phyloP scores from a whole-genome alignment of 1,140 invertebrate species.

The Scaptomyza graminum region DNA sequence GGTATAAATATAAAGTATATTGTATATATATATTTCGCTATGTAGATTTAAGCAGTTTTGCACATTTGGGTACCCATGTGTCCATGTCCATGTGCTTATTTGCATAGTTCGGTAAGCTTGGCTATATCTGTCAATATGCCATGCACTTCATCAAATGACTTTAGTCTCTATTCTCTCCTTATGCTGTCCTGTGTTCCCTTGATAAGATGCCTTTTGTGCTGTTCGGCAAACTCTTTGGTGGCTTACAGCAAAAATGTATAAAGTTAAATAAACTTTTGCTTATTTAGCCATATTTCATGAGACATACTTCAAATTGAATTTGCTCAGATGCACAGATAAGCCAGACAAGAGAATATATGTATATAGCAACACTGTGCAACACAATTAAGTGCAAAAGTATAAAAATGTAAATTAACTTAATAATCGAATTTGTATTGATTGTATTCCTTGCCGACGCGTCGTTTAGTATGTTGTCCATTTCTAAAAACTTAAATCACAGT shows the following conservation, averaged over 20 bases:
- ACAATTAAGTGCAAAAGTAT: not conserved
- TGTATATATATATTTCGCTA: conserved; percentile 11
- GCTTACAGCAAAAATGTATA: conserved; percentile 50
- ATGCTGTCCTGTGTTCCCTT: conserved; percentile 31
- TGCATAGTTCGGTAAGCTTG: conserved; percentile 70
- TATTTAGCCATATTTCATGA: conserved; percentile 49
- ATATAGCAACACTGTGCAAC: not conserved
- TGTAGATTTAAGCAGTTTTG: conserved; percentile 12
- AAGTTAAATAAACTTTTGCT: conserved; percentile 78
- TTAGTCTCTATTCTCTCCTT: conserved; percentile 2
- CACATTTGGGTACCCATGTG: conserved; percentile 33
- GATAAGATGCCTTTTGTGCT: conserved; percentile 61
- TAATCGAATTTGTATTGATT: not conserved
- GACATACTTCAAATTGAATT: conserved; percentile 46
- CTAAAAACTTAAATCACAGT: conserved; percentile 1
- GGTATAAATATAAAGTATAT: conserved; percentile 9
- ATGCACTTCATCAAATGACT: conserved; percentile 75
- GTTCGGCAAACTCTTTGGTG: conserved; percentile 26
- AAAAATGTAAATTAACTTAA: too few relatives aligned
- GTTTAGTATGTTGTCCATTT: too few relatives aligned
- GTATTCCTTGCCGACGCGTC: not conserved
- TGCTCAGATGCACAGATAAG: conserved; percentile 27
- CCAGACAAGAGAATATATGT: conserved; percentile 4
- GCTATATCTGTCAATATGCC: conserved; percentile 68
- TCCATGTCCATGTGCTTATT: conserved; percentile 64